Evolutionary conservation across 2,797 vertebrate genomes (phyloP).

Genomic region (Gymnopithys bicolor): DNA sequence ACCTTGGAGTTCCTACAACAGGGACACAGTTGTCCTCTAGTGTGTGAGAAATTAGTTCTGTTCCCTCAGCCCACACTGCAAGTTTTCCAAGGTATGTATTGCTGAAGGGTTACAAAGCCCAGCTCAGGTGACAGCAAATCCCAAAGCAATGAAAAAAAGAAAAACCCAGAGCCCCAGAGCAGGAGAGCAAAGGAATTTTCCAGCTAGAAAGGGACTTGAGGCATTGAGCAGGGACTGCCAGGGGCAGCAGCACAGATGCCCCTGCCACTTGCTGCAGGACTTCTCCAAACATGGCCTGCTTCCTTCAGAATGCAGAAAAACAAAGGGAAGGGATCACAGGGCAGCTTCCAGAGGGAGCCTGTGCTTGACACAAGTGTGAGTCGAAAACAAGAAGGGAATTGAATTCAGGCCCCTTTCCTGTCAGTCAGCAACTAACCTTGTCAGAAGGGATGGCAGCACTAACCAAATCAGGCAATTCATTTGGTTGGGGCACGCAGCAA

Average conservation of each 20-base stretch:
- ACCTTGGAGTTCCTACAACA: neutral
- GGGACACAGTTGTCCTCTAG: neutral
- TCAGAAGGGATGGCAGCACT: constrained; percentile 47
- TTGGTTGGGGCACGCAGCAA: constrained; percentile 27
- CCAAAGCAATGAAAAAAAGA: constrained; percentile 24
- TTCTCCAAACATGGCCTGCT: neutral
- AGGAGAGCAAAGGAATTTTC: constrained; percentile 36
- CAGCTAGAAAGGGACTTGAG: constrained; percentile 11
- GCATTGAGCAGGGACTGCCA: neutral
- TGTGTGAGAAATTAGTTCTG: neutral
- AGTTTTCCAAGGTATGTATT: neutral
- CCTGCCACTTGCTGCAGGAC: neutral
- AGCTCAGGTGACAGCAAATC: constrained; percentile 21
- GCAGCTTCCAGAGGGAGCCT: constrained; percentile 42
- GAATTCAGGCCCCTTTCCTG: constrained; percentile 31
- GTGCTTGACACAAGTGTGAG: neutral
- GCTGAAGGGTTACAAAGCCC: constrained; percentile 9
- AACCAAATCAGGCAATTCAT: constrained; percentile 45
- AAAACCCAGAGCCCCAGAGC: neutral
- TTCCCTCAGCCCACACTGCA: neutral
- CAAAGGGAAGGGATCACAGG: constrained; percentile 30
- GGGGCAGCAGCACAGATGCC: neutral
- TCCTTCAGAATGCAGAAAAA: constrained; percentile 18
- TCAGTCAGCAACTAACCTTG: constrained; percentile 57
- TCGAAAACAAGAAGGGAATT: constrained; percentile 33